These are phyloP conservation scores for Lasioglossum figueresi DNA, from an alignment of 2,888 invertebrate species.

Conservation along the genomic window DNA sequence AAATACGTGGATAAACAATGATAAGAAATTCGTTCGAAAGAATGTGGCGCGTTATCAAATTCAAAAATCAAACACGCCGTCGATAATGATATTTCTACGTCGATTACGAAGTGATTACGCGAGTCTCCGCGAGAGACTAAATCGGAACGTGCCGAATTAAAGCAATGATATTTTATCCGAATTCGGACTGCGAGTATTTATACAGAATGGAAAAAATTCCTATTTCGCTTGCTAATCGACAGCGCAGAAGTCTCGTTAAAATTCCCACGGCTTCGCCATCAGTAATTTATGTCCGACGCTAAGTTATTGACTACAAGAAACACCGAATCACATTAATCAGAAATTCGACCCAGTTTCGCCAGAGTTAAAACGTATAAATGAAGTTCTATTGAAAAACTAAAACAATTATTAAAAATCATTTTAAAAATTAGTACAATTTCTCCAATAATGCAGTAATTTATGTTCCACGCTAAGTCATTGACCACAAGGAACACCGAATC, in stretches of 20 bases:
- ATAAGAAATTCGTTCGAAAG: background rate
- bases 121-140: background rate
- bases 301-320: background rate
- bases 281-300: background rate
- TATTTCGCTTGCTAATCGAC: background rate
- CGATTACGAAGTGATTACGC: background rate
- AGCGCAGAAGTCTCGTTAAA: background rate
- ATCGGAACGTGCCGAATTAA: background rate
- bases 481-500: background rate
- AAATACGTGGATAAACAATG: background rate
- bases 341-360: background rate
- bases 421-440: background rate
- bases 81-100: background rate
- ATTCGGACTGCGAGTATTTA: no score
- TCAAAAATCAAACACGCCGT: background rate
- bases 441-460: background rate
- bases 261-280: background rate
- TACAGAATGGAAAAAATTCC: no score
- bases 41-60: background rate
- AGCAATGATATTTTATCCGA: background rate
- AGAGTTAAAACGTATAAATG: background rate
- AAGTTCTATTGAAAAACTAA: no score
- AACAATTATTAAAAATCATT: no score
- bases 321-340: background rate
- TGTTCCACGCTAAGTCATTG: background rate